A percentile compares a stretch with the other conserved stretches of the same genome.
These are phyloP conservation scores for Notodonta dromedarius DNA, from an alignment of 2,888 invertebrate species.

Conservation along the genomic window DNA sequence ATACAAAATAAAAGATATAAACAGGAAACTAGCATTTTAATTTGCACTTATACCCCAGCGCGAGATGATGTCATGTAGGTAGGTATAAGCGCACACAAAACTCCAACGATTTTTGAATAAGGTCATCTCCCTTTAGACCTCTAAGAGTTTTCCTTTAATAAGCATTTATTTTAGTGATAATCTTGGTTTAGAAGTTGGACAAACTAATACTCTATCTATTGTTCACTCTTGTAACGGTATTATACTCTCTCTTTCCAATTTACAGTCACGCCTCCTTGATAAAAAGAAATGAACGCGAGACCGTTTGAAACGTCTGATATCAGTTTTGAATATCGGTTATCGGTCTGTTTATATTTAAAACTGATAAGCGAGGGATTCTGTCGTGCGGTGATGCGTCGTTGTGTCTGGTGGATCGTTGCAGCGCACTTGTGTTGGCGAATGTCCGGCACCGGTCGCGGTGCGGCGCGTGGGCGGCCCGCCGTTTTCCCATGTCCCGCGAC, in stretches of 20 bases:
- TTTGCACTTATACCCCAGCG: constrained; percentile 60
- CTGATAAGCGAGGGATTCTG: no score
- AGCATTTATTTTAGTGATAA: no score
- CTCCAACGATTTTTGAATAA: constrained; percentile 24
- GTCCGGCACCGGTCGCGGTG: constrained; percentile 52
- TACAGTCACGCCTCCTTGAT: no score
- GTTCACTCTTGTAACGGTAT: no score
- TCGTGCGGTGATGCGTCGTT: constrained; percentile 3
- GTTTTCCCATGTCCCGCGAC: constrained; percentile 68
- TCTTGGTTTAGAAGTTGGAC: no score
- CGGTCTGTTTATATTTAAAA: no score
- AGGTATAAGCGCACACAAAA: constrained; percentile 47
- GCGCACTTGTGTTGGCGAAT: constrained; percentile 38
- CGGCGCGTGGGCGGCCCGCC: constrained; percentile 66
- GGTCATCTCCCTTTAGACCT: constrained; percentile 3
- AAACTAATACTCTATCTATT: no score
- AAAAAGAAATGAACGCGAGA: no score
- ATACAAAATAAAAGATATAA: constrained; percentile 62
- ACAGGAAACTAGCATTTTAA: constrained; percentile 72
- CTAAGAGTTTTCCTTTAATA: no score
- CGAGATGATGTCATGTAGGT: constrained; percentile 64
- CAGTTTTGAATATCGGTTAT: no score
- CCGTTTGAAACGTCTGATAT: no score
- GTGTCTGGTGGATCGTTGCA: constrained; percentile 3
- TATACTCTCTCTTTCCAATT: no score